phyloP scores from a whole-genome alignment of 1,140 invertebrate species.

The Trichonephila clavipes region DNA sequence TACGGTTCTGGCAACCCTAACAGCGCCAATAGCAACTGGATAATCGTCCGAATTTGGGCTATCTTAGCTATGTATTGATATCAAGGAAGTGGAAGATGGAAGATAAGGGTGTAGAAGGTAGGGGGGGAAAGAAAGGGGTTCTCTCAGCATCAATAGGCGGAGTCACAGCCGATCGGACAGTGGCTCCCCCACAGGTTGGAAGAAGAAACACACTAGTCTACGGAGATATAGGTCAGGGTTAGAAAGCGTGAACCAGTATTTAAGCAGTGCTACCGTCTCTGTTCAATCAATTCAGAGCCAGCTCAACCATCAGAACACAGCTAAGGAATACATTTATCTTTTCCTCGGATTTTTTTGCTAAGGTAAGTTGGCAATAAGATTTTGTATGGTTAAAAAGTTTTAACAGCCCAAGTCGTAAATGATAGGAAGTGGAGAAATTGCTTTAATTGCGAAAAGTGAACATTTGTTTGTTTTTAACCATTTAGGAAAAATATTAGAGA shows the following conservation, averaged over 20 bases:
- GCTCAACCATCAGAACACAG: not conserved
- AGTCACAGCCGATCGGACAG: slow-evolving; percentile 37
- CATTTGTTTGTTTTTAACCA: not conserved
- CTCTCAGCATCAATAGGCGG: slow-evolving; percentile 25
- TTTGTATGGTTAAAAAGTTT: not conserved
- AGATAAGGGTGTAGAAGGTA: not conserved
- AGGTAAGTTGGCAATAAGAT: slow-evolving; percentile 51
- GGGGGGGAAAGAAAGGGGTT: slow-evolving; percentile 1
- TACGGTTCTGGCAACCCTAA: slow-evolving; percentile 36
- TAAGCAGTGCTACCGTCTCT: slow-evolving; percentile 8
- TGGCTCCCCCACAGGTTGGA: slow-evolving; percentile 53
- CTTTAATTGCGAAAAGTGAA: not conserved
- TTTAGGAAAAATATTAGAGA: not conserved
- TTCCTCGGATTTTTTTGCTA: slow-evolving; percentile 57
- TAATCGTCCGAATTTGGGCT: slow-evolving; percentile 52
- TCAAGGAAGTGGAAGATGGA: slow-evolving; percentile 49
- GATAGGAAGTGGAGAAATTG: not conserved
- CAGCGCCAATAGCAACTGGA: slow-evolving; percentile 32
- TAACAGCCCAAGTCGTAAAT: not conserved
- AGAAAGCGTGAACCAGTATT: slow-evolving; percentile 55
- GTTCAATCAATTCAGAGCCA: slow-evolving; percentile 39
- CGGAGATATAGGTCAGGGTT: slow-evolving; percentile 72
- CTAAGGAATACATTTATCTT: slow-evolving; percentile 55
- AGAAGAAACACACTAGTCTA: slow-evolving; percentile 27
- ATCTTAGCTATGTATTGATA: slow-evolving; percentile 59